These are phyloP conservation scores for Rhopalosiphum padi DNA, from an alignment of 1,140 invertebrate genomes.

Conservation along the genomic window DNA sequence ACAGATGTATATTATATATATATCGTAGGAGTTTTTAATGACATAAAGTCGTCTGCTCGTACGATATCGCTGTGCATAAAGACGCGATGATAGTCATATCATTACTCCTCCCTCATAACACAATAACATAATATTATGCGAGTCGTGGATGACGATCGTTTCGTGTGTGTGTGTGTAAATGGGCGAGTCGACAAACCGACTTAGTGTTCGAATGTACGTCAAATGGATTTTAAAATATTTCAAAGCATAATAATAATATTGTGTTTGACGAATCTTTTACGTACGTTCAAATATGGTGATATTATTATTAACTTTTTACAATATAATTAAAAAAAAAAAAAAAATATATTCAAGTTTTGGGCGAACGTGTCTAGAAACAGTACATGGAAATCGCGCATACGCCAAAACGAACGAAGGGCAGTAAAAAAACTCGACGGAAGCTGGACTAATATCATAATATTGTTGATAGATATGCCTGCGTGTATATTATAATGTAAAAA, in stretches of 20 bases:
- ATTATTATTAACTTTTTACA: too few species aligned
- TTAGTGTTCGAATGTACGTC: neutral
- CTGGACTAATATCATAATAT: too few species aligned
- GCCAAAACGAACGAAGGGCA: too few species aligned
- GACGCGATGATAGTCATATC: neutral
- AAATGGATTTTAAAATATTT: neutral
- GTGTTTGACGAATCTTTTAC: neutral
- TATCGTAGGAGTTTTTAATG: neutral
- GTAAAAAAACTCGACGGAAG: too few species aligned
- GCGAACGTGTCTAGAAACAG: too few species aligned
- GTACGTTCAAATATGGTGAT: neutral
- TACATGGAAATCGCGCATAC: too few species aligned
- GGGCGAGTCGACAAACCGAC: neutral
- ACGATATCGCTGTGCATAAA: neutral
- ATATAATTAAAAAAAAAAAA: too few species aligned
- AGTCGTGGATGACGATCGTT: neutral
- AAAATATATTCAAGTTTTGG: too few species aligned
- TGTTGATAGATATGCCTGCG: too few species aligned
- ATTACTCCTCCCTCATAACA: neutral
- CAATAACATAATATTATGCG: neutral
- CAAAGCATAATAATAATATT: neutral
- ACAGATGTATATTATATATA: neutral
- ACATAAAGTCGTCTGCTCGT: neutral
- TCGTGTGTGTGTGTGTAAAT: neutral
- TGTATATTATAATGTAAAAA: too few species aligned